phyloP scores from a whole-genome alignment of 1,140 invertebrate species.

The Orussus abietinus region DNA sequence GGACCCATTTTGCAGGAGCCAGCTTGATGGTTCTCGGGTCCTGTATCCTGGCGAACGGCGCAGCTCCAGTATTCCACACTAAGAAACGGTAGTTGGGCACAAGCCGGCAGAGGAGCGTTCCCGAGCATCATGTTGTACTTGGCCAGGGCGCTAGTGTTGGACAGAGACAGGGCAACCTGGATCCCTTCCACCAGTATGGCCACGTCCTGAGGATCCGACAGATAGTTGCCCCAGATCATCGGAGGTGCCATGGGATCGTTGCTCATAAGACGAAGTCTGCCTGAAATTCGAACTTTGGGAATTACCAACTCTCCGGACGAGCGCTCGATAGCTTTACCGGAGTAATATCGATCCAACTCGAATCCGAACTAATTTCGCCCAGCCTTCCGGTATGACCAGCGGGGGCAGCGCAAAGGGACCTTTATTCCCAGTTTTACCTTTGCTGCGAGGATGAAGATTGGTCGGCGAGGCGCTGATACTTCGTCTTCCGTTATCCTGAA shows the following conservation, averaged over 20 bases:
- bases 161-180: conserved; percentile 42
- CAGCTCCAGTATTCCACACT: conserved; percentile 77
- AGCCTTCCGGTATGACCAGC: too few species aligned
- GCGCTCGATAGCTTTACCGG: too few species aligned
- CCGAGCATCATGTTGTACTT: conserved; percentile 51
- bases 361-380: too few species aligned
- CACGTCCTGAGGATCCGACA: conserved; percentile 48
- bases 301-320: too few species aligned
- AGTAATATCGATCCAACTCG: too few species aligned
- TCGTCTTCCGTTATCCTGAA: conserved; percentile 59
- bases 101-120: conserved; percentile 46
- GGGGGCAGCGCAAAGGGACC: too few species aligned
- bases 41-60: conserved; percentile 68
- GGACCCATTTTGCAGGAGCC: conserved; percentile 81
- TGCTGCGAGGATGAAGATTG: conserved; percentile 54
- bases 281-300: conserved; percentile 27
- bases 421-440: too few species aligned
- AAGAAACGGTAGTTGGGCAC: conserved; percentile 60
- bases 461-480: conserved; percentile 50
- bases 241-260: conserved; percentile 60
- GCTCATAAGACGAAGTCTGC: conserved; percentile 43
- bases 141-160: conserved; percentile 46
- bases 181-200: conserved; percentile 52
- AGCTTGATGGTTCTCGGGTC: conserved; percentile 80
- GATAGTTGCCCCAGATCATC: conserved; percentile 59